These are phyloP conservation scores for Microtus montanus DNA, from an alignment of 2,113 vertebrate genomes.

Conservation along the genomic window DNA sequence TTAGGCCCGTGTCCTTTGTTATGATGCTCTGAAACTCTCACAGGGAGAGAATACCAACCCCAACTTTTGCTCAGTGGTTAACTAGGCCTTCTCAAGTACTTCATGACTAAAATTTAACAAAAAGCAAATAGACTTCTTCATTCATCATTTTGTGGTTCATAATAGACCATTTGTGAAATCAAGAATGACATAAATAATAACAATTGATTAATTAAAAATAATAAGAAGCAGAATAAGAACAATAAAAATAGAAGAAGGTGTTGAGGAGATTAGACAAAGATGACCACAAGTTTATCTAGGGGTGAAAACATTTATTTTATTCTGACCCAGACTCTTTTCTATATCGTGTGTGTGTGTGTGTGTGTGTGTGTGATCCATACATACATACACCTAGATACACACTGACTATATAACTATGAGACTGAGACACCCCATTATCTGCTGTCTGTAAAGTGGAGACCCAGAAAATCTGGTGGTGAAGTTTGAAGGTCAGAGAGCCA, in stretches of 20 bases:
- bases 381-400: not conserved
- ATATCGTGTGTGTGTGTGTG: not conserved
- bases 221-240: not conserved
- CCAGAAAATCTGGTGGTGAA: not conserved
- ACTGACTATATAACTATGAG: not conserved
- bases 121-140: not conserved
- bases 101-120: not conserved
- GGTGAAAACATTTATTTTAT: not conserved
- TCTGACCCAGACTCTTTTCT: not conserved
- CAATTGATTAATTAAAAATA: not conserved
- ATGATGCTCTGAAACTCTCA: not conserved
- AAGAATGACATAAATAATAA: not conserved
- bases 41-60: not conserved
- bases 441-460: not conserved
- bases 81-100: not conserved
- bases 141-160: not conserved
- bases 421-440: not conserved
- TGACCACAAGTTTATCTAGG: not conserved
- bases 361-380: not conserved
- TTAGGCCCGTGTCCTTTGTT: not conserved
- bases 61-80: not conserved
- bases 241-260: not conserved
- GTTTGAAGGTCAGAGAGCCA: not conserved
- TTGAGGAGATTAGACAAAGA: not conserved
- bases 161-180: not conserved